Evolutionary conservation across 92 coral and sea anemone genomes (phyloP), one percentile per base, ranked within the genome.

Genomic region (Actinernus sp.): DNA sequence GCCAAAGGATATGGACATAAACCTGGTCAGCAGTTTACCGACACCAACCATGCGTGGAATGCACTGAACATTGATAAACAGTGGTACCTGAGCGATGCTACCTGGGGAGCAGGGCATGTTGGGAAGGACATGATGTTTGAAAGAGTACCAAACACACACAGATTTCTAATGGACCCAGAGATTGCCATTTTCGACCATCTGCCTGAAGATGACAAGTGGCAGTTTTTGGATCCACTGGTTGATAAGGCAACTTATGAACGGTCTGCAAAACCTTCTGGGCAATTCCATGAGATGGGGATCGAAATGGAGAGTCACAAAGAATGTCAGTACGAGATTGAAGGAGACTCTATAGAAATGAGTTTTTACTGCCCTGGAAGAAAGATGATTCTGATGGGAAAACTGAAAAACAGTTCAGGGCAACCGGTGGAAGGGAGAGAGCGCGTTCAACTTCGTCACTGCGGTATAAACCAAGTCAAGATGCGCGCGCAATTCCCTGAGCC

Each of bases 71-170:
- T 89, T 52, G 80, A 76, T 3, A 49, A 77, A 40, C 71, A 85
- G 46, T 89, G 92, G 96, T 85, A 68, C 47, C 49, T 85, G 29
- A 76, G 88, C 16, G 96, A 85, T 56, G 88, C 87, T 19, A 89
- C 96, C 1, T 79, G 85, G 88, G 92, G 92, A 13, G 84, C 88
- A 4, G 96, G 96, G 32, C 26, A 46, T 14, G 64, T 89, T 32
- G 84, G 88, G 28, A 59, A 76, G 19, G 96, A 89, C 61, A 66
- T 79, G 78, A 47, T 74, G 25, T 89, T 85, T 51, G 87, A 85
- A 25, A 88, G 89, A 17, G 61, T 56, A 49, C 72, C 84, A 21
- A 70, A 80, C 55, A 61, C 79, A 36, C 49, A 67, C 32, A 66
- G 72, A 68, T 85, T 85, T 60, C 84, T 85, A 21, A 68, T 80